Base-by-base conservation (phyloP, 37 sponge, comb jelly and placozoan genomes). In the Oopsacas minuta region DNA sequence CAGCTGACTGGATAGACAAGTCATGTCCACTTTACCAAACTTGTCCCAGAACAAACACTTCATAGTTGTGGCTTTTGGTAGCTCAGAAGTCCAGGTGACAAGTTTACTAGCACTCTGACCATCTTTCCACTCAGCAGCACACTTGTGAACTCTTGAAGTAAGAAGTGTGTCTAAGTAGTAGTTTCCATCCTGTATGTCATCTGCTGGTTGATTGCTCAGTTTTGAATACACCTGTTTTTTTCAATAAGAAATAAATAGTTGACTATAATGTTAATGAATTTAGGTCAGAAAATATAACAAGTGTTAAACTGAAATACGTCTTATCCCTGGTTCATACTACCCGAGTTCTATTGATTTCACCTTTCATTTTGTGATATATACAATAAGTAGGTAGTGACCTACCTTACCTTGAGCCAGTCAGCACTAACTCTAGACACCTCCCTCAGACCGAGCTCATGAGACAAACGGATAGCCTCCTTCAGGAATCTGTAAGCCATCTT, bases 321-420 rank as follows among this genome's bases (percentile, higher is more conserved):
- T 46, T 22, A 46, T 46, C 51, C 51, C 12, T 46, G 51, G 51
- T 46, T 46, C n/a, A n/a, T n/a, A n/a, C n/a, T n/a, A n/a, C n/a
- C n/a, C n/a, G n/a, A n/a, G n/a, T n/a, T n/a, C n/a, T n/a, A n/a
- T n/a, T n/a, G n/a, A n/a, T n/a, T n/a, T n/a, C n/a, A n/a, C n/a
- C n/a, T n/a, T n/a, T n/a, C n/a, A 46, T 46, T 17, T 17, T 46
- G 17, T 17, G 17, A 22, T 22, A 17, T 46, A 46, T 46, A 61
- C 30, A 25, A 34, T 5, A 32, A 12, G 75, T 5, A 61, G 30
- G n/a, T n/a, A 25, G 75, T 5, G 28, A 61, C 75, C 75, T 12
- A 61, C 75, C 30, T 61, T 61, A 61, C 75, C 75, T 61, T 61
- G 75, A 61, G 75, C 75, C 75, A 61, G 75, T 61, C 75, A 3